Conservation (phyloP, 1,140 invertebrate species). For the Sitobion miscanthi region DNA sequence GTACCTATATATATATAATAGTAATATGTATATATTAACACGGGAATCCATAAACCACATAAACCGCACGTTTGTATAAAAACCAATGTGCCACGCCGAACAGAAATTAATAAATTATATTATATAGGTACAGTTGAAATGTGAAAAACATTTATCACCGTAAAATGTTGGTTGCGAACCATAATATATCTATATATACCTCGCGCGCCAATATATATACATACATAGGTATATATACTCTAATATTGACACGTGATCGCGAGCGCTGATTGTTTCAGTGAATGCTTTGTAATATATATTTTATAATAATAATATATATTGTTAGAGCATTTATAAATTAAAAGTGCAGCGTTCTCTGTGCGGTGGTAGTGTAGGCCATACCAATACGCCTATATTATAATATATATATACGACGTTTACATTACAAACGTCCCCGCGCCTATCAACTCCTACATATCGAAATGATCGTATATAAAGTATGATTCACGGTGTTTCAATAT, state of each 20-base stretch:
- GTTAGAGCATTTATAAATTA: conserved; percentile 14
- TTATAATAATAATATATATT: not conserved
- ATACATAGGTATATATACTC: not conserved
- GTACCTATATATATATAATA: no score
- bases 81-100: not conserved
- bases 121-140: conserved; percentile 3
- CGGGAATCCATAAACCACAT: not conserved
- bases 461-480: conserved; percentile 19
- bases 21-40: not conserved
- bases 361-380: no score
- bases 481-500: conserved; percentile 30
- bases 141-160: conserved; percentile 17
- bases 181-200: no score
- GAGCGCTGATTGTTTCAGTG: not conserved
- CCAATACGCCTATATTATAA: no score
- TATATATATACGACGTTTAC: not conserved
- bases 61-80: not conserved
- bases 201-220: no score
- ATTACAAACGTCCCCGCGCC: not conserved
- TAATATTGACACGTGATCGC: conserved; percentile 4
- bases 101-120: conserved; percentile 19
- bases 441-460: not conserved
- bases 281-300: not conserved
- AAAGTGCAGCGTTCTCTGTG: not conserved
- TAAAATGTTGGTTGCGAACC: conserved; percentile 14